A percentile compares a stretch with the other conserved stretches of the same genome.
phyloP scores from a whole-genome alignment of 2,888 invertebrate species.

The Mythimna impura region DNA sequence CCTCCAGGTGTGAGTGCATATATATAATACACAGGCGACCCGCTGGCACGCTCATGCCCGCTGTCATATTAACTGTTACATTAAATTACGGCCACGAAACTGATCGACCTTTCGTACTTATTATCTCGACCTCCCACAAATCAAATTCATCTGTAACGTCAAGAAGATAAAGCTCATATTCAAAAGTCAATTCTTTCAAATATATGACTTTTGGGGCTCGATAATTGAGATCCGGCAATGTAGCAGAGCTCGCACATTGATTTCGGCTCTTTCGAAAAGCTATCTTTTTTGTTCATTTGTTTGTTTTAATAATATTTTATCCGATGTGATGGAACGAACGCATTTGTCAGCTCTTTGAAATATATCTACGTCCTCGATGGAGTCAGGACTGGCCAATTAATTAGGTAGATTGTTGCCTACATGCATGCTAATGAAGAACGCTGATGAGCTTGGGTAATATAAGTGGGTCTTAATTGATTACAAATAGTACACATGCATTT shows the following conservation, averaged over 20 bases:
- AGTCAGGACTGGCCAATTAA: conserved; percentile 84
- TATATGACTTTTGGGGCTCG: conserved; percentile 67
- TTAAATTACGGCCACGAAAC: conserved; percentile 89
- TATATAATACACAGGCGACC: conserved; percentile 88
- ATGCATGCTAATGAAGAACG: conserved; percentile 86
- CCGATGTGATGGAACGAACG: conserved; percentile 88
- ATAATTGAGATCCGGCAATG: conserved; percentile 74
- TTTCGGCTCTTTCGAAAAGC: conserved; percentile 89
- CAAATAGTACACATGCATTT: conserved; percentile 11
- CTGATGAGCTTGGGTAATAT: conserved; percentile 74
- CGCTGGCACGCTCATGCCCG: conserved; percentile 89
- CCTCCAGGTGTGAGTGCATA: conserved; percentile 90
- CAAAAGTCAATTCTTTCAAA: conserved; percentile 7
- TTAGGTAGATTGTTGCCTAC: conserved; percentile 80
- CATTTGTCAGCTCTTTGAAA: conserved; percentile 89
- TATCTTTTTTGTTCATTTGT: conserved; percentile 89
- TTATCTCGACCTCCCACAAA: conserved; percentile 70
- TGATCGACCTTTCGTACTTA: conserved; percentile 83
- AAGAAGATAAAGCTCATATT: conserved; percentile 50
- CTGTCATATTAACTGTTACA: conserved; percentile 91
- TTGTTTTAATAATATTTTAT: conserved; percentile 91
- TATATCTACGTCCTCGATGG: conserved; percentile 83
- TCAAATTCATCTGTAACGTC: conserved; percentile 64
- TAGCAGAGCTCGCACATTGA: conserved; percentile 89
- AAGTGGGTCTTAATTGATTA: conserved; percentile 40